phyloP scores from a whole-genome alignment of 2,888 invertebrate species.

The Phoenoteleia sp. region DNA sequence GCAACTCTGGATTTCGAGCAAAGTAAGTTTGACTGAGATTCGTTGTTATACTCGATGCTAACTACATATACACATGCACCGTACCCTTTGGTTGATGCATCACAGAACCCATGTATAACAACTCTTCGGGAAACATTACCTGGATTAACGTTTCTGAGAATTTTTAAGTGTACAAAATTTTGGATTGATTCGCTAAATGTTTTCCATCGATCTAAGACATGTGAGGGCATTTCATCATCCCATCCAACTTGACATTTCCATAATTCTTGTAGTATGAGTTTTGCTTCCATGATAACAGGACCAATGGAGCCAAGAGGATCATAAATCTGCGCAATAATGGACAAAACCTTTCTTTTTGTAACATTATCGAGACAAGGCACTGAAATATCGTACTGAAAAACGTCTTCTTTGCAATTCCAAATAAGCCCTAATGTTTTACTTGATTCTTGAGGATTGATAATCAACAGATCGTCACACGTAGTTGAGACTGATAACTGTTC shows the following conservation, averaged over 20 bases:
- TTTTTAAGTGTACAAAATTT: neutral
- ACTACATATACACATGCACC: conserved; percentile 1
- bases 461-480: conserved; percentile 20
- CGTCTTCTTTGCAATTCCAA: conserved; percentile 54
- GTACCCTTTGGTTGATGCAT: conserved; percentile 12
- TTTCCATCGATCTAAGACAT: neutral
- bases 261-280: conserved; percentile 14
- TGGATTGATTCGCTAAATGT: neutral
- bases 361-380: neutral
- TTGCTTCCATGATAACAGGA: conserved; percentile 22
- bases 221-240: neutral
- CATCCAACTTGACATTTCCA: neutral
- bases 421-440: conserved; percentile 56
- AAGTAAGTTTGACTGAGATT: conserved; percentile 17
- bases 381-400: conserved; percentile 42
- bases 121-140: neutral
- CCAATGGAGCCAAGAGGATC: conserved; percentile 21
- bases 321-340: conserved; percentile 40
- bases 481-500: neutral
- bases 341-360: conserved; percentile 47
- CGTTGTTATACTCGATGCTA: neutral
- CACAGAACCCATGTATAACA: conserved; percentile 13
- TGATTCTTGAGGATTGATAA: conserved; percentile 38
- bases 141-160: conserved; percentile 5
- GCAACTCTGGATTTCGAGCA: conserved; percentile 68